phyloP scores from a whole-genome alignment of 92 coral and sea anemone species.

The Parazoanthus atlanticus region DNA sequence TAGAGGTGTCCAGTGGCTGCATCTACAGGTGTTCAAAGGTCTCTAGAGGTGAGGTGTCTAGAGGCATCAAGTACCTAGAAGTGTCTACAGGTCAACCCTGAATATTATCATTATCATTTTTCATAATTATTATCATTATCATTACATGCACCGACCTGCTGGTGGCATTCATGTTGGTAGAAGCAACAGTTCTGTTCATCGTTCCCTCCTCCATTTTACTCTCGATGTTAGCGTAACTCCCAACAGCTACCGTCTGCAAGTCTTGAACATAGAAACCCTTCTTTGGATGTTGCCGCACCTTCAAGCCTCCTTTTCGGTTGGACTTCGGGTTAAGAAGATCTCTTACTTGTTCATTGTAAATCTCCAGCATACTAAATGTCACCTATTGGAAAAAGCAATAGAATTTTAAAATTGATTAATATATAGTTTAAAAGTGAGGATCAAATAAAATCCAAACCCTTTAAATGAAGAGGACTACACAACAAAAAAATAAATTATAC shows the following conservation, averaged over 20 bases:
- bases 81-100: too few relatives aligned
- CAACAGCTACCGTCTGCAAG: constrained; percentile 73
- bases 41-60: too few relatives aligned
- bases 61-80: too few relatives aligned
- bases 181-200: constrained; percentile 89
- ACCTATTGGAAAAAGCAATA: constrained; percentile 57
- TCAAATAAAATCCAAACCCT: too few relatives aligned
- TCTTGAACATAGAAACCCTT: constrained; percentile 97
- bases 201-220: constrained; percentile 94
- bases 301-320: constrained; percentile 82
- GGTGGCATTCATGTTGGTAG: constrained; percentile 97
- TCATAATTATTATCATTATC: background rate
- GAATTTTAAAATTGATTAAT: too few relatives aligned
- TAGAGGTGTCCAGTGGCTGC: too few relatives aligned
- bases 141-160: constrained; percentile 76
- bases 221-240: constrained; percentile 80
- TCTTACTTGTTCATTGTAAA: constrained; percentile 95
- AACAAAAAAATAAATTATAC: too few relatives aligned
- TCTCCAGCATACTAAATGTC: constrained; percentile 91
- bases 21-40: too few relatives aligned
- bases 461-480: too few relatives aligned
- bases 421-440: too few relatives aligned
- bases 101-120: background rate
- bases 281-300: constrained; percentile 93
- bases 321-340: constrained; percentile 86